A percentile compares a stretch with the other conserved stretches of the same genome.
phyloP scores from a whole-genome alignment of 2,797 vertebrate species.

The Squalus acanthias region DNA sequence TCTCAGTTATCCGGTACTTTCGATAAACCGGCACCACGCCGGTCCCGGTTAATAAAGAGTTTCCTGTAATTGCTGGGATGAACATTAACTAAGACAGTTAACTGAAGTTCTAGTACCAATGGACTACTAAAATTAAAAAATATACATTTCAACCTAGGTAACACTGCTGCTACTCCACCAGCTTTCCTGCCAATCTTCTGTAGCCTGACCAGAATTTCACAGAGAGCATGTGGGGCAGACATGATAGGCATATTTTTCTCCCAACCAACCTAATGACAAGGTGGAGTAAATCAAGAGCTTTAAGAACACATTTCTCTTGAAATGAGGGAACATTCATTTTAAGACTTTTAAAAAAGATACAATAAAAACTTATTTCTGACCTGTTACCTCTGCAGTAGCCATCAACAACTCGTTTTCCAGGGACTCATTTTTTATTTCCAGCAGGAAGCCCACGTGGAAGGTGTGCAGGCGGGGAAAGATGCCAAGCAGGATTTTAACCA shows the following conservation, averaged over 20 bases:
- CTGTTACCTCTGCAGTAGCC: not conserved
- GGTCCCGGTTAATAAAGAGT: too few relatives aligned
- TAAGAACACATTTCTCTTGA: not conserved
- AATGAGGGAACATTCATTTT: not conserved
- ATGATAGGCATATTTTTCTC: not conserved
- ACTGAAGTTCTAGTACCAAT: not conserved
- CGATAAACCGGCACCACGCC: too few relatives aligned
- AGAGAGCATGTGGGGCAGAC: not conserved
- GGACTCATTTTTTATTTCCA: slow-evolving; percentile 15
- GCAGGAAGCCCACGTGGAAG: slow-evolving; percentile 40
- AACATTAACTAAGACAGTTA: not conserved
- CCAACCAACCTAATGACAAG: not conserved
- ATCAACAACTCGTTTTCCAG: slow-evolving; percentile 14
- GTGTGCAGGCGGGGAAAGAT: slow-evolving; percentile 56
- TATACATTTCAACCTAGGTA: not conserved
- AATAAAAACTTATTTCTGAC: not conserved
- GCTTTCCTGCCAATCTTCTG: not conserved
- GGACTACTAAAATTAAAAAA: not conserved
- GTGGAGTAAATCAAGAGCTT: not conserved
- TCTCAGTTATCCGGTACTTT: too few relatives aligned
- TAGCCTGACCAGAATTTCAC: not conserved
- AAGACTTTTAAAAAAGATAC: not conserved
- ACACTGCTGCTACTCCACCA: not conserved
- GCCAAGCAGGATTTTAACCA: slow-evolving; percentile 55
- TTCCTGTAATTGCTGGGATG: not conserved